Base-by-base conservation (phyloP, 37 sponge, comb jelly and placozoan genomes). In the Ianthella basta region DNA sequence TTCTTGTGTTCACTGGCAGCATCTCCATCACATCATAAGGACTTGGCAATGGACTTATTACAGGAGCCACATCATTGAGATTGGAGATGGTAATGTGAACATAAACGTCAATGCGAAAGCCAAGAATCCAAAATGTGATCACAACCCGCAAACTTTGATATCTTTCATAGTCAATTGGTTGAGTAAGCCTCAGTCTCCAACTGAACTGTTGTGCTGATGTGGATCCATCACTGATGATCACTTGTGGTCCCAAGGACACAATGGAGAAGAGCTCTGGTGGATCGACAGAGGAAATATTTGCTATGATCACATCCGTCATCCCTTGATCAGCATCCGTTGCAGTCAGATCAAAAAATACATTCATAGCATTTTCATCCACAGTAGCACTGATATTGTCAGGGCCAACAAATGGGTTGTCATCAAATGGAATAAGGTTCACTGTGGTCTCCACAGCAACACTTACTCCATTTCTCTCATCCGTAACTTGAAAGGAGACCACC, bases 341-440 rank as follows among this genome's bases (percentile, higher is more conserved):
- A 32, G 65, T 60, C 15, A 82, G 20, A 1, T 64, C 44, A 21
- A 82, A 13, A 21, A 0, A 19, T 0, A 20, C 59, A 61, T 10
- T 40, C 0, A 38, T 12, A 59, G 38, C 21, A 38, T 59, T 37
- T 63, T 82, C 82, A 35, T 36, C 20, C 1, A 82, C 24, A 8
- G 25, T 63, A 18, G 30, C 21, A 63, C 0, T 38, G n/a, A 65
- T 16, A 63, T 34, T 36, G 0, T 18, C 39, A 38, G 60, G 32
- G 20, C 44, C 39, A 44, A 67, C 79, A 19, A 90, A 88, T 21
- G 64, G 38, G 68, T 93, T 85, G 73, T 93, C 91, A 83, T 93
- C 87, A 16, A 93, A 86, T 80, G 94, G 91, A 19, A 65, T 39
- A 25, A 85, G 82, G 13, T 38, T 60, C 4, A 93, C 35, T 0